phyloP scores from a whole-genome alignment of 1,140 invertebrate species.

The Aphelenchoides avenae region DNA sequence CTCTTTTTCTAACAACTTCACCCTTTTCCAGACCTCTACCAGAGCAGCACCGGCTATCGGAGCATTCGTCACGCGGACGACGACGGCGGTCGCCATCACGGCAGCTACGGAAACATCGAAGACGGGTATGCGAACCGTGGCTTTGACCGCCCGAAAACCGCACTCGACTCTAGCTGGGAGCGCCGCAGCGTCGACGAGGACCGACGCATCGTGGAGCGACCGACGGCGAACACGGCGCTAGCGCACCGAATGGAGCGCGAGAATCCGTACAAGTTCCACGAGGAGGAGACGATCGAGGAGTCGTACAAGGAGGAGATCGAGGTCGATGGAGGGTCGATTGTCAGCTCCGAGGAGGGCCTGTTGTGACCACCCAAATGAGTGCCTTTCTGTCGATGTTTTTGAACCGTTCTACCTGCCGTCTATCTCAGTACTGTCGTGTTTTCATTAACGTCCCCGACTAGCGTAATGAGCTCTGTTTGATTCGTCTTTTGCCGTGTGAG shows the following conservation, averaged over 20 bases:
- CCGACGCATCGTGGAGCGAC: not conserved
- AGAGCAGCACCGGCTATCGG: slow-evolving; percentile 40
- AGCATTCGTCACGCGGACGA: slow-evolving; percentile 42
- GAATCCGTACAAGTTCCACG: slow-evolving; percentile 38
- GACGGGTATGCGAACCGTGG: slow-evolving; percentile 1
- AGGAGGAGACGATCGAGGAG: slow-evolving; percentile 57
- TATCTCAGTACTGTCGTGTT: too few species aligned
- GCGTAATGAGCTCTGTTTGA: too few species aligned
- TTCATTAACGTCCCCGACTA: too few species aligned
- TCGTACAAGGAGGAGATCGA: slow-evolving; percentile 57
- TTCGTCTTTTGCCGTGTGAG: too few species aligned
- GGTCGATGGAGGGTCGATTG: slow-evolving; percentile 10
- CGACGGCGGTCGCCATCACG: slow-evolving; percentile 23
- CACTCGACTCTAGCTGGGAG: too few species aligned
- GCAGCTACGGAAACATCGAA: slow-evolving; percentile 19
- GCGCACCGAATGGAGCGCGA: slow-evolving; percentile 15
- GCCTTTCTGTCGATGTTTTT: too few species aligned
- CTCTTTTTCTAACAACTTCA: too few species aligned
- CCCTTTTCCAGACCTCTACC: slow-evolving; percentile 33
- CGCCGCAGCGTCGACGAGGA: too few species aligned
- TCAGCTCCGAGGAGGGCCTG: too few species aligned
- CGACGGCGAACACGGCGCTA: slow-evolving; percentile 20
- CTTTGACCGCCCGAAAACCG: not conserved
- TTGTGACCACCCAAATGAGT: too few species aligned
- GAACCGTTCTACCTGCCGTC: too few species aligned